A percentile compares a stretch with the other conserved stretches of the same genome.
phyloP scores from a whole-genome alignment of 2,113 vertebrate species.

The Megaceryle maxima region DNA sequence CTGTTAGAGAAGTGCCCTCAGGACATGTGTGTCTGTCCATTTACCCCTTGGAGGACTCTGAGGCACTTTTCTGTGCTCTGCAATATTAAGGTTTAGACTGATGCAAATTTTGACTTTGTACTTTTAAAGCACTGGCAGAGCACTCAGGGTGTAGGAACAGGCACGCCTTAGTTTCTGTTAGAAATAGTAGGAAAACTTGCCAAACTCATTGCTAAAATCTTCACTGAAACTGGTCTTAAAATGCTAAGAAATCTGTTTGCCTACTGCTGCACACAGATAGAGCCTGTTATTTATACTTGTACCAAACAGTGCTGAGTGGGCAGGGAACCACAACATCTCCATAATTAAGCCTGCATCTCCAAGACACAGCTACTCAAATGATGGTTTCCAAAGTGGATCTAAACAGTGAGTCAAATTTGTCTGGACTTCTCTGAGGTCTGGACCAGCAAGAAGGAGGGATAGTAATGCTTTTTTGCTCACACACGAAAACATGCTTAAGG shows the following conservation, averaged over 20 bases:
- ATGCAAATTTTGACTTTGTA: not conserved
- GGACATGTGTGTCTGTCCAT: rapidly evolving
- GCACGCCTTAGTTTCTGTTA: not conserved
- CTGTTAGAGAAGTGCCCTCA: not conserved
- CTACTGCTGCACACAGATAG: not conserved
- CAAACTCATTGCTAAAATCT: not conserved
- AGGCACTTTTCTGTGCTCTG: not conserved
- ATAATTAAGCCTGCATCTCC: not conserved
- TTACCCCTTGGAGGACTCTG: not conserved
- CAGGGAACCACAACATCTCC: not conserved
- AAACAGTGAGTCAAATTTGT: not conserved
- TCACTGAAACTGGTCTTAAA: not conserved
- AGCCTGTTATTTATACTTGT: not conserved
- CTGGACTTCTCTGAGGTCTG: not conserved
- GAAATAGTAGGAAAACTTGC: not conserved
- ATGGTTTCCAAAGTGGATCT: not conserved
- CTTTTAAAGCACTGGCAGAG: not conserved
- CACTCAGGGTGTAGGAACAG: not conserved
- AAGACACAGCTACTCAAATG: not conserved
- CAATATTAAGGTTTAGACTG: not conserved
- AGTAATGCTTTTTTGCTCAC: rapidly evolving
- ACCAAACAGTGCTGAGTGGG: not conserved
- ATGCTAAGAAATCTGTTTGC: not conserved
- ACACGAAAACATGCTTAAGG: not conserved
- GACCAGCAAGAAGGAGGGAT: not conserved